These are phyloP conservation scores for Silurus lanzhouensis DNA, from an alignment of 2,797 vertebrate genomes.

Conservation along the genomic window DNA sequence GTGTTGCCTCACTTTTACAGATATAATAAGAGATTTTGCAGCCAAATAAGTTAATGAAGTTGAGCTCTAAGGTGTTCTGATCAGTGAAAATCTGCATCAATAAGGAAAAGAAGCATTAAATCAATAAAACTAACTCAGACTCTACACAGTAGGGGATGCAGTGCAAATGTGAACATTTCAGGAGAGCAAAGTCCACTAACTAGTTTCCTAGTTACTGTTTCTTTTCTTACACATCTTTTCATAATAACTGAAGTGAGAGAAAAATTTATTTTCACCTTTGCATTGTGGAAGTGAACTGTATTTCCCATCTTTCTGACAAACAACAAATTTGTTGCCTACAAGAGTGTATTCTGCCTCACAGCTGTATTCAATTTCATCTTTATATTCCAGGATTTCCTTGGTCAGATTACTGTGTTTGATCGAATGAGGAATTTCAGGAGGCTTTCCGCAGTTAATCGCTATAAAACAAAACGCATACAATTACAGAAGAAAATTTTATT, in stretches of 20 bases:
- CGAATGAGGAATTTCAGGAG: slow-evolving; percentile 52
- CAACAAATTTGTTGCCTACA: slow-evolving; percentile 18
- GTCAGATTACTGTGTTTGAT: neutral
- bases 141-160: neutral
- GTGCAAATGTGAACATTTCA: no score
- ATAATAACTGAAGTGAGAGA: neutral
- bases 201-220: neutral
- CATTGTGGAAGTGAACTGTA: slow-evolving; percentile 67
- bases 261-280: slow-evolving; percentile 57
- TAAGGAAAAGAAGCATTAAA: neutral
- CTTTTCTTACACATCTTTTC: neutral
- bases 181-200: no score
- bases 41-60: no score
- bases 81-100: no score
- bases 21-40: no score
- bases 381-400: slow-evolving; percentile 12
- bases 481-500: no score
- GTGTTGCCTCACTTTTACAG: neutral
- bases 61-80: no score
- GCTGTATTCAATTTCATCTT: slow-evolving; percentile 46
- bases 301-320: slow-evolving; percentile 50
- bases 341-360: slow-evolving; percentile 62
- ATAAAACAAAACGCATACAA: neutral
- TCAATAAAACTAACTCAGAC: neutral
- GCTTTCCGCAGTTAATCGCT: slow-evolving; percentile 61